A percentile compares a stretch with the other conserved stretches of the same genome.
Evolutionary conservation across 1,140 invertebrate genomes (phyloP).

Genomic region (Adelges cooleyi): DNA sequence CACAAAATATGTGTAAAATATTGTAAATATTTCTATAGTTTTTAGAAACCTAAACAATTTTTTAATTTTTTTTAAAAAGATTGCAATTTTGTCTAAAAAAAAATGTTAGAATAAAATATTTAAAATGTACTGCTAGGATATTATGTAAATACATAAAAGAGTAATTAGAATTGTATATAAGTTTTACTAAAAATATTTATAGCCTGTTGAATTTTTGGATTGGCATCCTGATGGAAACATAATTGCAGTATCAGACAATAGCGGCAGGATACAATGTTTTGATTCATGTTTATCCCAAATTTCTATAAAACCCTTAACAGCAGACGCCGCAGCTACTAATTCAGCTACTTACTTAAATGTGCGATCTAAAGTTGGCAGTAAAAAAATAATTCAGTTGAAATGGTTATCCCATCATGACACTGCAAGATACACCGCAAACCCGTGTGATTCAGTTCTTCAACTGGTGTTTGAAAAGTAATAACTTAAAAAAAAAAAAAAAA

Average conservation of each 20-base stretch:
- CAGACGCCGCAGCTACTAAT: conserved; percentile 50
- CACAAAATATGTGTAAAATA: no score
- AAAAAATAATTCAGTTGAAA: conserved; percentile 43
- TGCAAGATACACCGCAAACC: conserved; percentile 39
- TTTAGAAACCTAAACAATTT: no score
- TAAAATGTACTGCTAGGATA: no score
- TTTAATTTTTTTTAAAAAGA: no score
- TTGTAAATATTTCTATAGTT: no score
- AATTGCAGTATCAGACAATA: conserved; percentile 55
- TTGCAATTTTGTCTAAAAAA: no score
- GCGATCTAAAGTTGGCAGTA: conserved; percentile 3
- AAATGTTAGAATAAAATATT: no score
- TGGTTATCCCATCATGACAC: conserved; percentile 43
- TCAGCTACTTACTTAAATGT: conserved; percentile 18
- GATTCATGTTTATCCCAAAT: conserved; percentile 57
- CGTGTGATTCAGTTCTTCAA: conserved; percentile 39
- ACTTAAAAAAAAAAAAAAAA: no score
- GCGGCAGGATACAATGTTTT: conserved; percentile 65
- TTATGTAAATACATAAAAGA: no score
- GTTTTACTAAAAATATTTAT: no score
- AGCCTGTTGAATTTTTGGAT: conserved; percentile 40
- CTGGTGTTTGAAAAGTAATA: conserved; percentile 51
- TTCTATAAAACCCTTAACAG: conserved; percentile 53
- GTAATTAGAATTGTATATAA: no score
- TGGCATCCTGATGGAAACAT: conserved; percentile 62